A percentile compares a stretch with the other conserved stretches of the same genome.
Evolutionary conservation across 2,888 invertebrate species (phyloP).

Genomic region (Plagodis dolabraria): DNA sequence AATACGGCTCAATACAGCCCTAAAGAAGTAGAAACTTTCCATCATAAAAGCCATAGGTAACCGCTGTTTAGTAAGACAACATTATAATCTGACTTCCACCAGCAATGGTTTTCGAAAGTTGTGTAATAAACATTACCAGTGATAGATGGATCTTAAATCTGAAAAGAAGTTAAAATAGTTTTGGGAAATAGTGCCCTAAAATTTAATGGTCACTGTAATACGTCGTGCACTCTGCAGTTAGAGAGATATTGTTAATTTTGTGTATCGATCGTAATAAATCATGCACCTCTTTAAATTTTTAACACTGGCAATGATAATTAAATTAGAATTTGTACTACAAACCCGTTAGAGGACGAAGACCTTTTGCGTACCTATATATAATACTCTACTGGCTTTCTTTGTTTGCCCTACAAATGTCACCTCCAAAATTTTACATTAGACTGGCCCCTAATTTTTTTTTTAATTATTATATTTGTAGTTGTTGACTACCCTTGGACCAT

Average conservation of each 20-base stretch:
- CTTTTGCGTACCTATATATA: not conserved
- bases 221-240: not conserved
- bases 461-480: no score
- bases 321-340: conserved; percentile 4
- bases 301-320: conserved; percentile 2
- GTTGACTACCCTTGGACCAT: no score
- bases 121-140: conserved; percentile 15
- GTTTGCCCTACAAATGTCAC: no score
- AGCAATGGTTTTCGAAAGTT: conserved; percentile 21
- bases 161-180: conserved; percentile 4
- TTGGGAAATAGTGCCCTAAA: conserved; percentile 7
- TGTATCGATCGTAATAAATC: conserved; percentile 2
- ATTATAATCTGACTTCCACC: conserved; percentile 8
- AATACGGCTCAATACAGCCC: conserved; percentile 5
- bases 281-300: conserved; percentile 3
- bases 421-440: no score
- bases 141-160: conserved; percentile 19
- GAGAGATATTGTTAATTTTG: not conserved
- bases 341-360: conserved; percentile 2
- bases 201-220: conserved; percentile 8
- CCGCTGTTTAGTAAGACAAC: conserved; percentile 11
- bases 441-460: no score
- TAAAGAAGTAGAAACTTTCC: conserved; percentile 19
- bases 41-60: conserved; percentile 20
- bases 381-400: not conserved